Base-by-base conservation (phyloP, 2,797 vertebrate genomes). In the Amniataba percoides region DNA sequence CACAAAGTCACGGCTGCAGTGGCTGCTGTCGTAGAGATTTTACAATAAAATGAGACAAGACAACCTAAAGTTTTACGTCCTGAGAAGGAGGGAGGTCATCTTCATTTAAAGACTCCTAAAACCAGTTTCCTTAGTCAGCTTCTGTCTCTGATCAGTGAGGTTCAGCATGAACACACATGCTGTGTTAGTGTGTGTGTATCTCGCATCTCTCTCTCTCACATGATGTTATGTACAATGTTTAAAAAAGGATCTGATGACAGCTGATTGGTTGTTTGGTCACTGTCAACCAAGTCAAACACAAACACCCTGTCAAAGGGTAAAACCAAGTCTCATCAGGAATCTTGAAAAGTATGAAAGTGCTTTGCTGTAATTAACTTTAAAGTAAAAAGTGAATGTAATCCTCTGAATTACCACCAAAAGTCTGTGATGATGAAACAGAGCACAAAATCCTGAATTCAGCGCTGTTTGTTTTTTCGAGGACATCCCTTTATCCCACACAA, bases 381-480 rank as follows among this genome's bases (percentile, higher is more conserved):
- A 43, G 21, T 61, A 56, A 58, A 60, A 68, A 48, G 34, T 6
- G 8, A 62, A 36, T 43, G 12, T 3, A 61, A 81, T 74, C 48
- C 59, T 45, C 19, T 46, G 43, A 74, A 58, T 45, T 21, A n/a
- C 48, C 39, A 56, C 19, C 42, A 78, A 67, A 48, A 52, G 36
- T 56, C 36, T 45, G 36, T 39, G 49, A 25, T 5, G 13, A 64
- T 13, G 42, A 68, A 67, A 64, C 43, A 61, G 4, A 19, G 14
- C 48, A 71, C 36, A 65, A 46, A 72, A 31, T 19, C 21, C 23
- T 64, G n/a, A 49, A 48, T 43, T 66, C 55, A 36, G 53, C 40
- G 14, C 40, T 31, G 56, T 74, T 80, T 73, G 14, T 75, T 81
- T 84, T 79, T 63, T 31, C 31, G 71, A 60, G 71, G 27, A 66